A percentile compares a stretch with the other conserved stretches of the same genome.
These are phyloP conservation scores for Mormyrops boulengeri DNA, from an alignment of 2,797 vertebrate species.

Conservation along the genomic window DNA sequence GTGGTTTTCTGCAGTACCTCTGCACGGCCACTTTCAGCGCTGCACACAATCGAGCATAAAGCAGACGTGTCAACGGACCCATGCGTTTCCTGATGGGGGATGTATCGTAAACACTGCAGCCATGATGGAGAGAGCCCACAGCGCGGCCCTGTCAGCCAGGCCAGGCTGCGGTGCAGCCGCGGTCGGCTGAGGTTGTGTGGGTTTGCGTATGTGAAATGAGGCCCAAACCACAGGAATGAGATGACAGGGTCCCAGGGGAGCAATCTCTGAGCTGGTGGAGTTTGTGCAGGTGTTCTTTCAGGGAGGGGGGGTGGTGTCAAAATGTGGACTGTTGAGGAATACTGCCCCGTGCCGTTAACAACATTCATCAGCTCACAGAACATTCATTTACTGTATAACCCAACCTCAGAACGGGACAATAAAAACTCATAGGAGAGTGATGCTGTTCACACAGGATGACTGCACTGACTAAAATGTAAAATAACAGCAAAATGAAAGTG, in stretches of 20 bases:
- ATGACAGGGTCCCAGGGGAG: background rate
- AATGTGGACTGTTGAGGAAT: background rate
- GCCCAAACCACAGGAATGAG: conserved; percentile 1
- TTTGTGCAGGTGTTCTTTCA: background rate
- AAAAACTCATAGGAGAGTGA: background rate
- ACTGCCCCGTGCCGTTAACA: background rate
- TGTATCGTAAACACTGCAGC: background rate
- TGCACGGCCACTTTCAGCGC: background rate
- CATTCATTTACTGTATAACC: background rate
- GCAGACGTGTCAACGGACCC: background rate
- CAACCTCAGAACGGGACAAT: background rate
- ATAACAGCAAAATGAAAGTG: background rate
- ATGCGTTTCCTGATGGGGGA: background rate
- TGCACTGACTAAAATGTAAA: background rate
- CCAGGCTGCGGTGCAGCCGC: background rate
- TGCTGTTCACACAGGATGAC: background rate
- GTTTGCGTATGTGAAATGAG: conserved; percentile 7
- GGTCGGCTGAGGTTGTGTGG: background rate
- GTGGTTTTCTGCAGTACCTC: background rate
- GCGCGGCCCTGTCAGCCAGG: background rate
- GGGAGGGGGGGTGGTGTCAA: background rate
- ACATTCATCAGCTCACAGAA: background rate
- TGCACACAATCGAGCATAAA: background rate
- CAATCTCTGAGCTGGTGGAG: background rate
- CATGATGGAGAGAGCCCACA: background rate